Conservation (phyloP, 1,140 invertebrate species). For the Trichonephila clavata region DNA sequence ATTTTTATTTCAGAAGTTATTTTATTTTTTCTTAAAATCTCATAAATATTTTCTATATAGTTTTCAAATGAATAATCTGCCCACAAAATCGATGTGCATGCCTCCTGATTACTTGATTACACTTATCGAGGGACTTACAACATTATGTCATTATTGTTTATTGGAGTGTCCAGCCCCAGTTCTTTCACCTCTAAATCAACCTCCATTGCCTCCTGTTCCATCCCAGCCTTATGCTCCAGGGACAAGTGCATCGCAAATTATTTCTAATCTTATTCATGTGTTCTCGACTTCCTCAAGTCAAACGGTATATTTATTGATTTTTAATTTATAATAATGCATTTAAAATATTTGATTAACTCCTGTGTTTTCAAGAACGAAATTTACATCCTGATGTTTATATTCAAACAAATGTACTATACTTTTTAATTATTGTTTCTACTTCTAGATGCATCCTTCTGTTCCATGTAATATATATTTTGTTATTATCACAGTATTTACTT, state of each 20-base stretch:
- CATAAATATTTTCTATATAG: not conserved
- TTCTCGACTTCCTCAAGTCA: constrained; percentile 80
- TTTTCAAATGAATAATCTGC: not conserved
- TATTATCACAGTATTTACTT: too few species aligned
- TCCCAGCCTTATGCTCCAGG: constrained; percentile 77
- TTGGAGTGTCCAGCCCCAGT: constrained; percentile 85
- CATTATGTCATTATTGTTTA: constrained; percentile 92
- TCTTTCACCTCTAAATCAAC: constrained; percentile 79
- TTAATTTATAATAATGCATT: not conserved
- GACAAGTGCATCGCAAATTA: constrained; percentile 79
- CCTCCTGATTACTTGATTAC: constrained; percentile 91
- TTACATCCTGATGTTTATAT: not conserved
- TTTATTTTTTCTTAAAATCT: too few species aligned
- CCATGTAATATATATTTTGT: too few species aligned
- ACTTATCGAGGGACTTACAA: constrained; percentile 90
- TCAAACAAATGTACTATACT: too few species aligned
- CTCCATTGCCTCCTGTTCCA: constrained; percentile 74
- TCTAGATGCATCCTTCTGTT: too few species aligned
- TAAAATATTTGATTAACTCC: not conserved
- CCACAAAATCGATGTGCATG: constrained; percentile 41
- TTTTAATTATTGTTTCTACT: too few species aligned
- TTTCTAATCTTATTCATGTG: constrained; percentile 91
- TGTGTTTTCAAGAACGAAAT: not conserved
- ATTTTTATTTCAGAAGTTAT: too few species aligned
- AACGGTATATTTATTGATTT: constrained; percentile 60